Evolutionary conservation across 2,888 invertebrate genomes (phyloP).

Genomic region (Escarpia spicata): DNA sequence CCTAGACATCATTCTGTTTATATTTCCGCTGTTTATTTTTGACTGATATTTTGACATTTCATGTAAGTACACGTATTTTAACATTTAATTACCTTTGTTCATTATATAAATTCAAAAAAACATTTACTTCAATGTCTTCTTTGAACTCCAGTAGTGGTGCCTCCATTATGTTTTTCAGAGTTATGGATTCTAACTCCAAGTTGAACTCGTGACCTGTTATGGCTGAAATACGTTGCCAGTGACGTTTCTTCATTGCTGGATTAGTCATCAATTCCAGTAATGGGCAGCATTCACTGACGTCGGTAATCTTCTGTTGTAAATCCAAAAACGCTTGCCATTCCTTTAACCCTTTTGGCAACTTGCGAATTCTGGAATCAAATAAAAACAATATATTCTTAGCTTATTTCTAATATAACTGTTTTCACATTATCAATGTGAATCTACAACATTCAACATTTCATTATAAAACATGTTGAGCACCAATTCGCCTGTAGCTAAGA

Average conservation of each 20-base stretch:
- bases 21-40: neutral
- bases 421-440: too few relatives aligned
- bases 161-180: slow-evolving; percentile 82
- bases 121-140: slow-evolving; percentile 82
- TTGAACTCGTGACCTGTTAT: slow-evolving; percentile 77
- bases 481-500: too few relatives aligned
- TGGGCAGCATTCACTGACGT: slow-evolving; percentile 88
- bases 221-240: slow-evolving; percentile 76
- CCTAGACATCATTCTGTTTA: neutral
- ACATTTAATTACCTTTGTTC: neutral
- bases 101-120: neutral
- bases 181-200: slow-evolving; percentile 81
- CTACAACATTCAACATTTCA: too few relatives aligned
- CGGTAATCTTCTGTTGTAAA: slow-evolving; percentile 87
- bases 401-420: too few relatives aligned
- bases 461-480: too few relatives aligned
- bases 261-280: slow-evolving; percentile 87
- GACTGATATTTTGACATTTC: neutral
- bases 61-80: neutral
- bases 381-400: too few relatives aligned
- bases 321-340: slow-evolving; percentile 89
- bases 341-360: slow-evolving; percentile 84
- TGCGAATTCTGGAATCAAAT: slow-evolving; percentile 66
- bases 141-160: slow-evolving; percentile 84
- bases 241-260: slow-evolving; percentile 83